Evolutionary conservation across 2,797 vertebrate species (phyloP).

Genomic region (Tragopan temminckii): DNA sequence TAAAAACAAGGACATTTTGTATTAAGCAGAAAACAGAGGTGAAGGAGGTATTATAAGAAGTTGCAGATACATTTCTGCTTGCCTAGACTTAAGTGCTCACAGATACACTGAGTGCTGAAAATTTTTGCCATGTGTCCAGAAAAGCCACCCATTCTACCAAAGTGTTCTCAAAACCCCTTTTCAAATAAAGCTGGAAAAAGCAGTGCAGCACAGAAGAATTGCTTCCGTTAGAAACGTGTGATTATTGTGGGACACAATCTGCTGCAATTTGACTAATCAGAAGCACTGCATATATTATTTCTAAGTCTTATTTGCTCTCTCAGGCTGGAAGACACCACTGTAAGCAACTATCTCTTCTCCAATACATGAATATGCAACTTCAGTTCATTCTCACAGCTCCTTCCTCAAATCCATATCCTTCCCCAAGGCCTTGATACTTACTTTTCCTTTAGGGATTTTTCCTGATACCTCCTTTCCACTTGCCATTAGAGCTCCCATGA

Average conservation of each 20-base stretch:
- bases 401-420: background rate
- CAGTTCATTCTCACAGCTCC: background rate
- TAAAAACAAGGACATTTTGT: background rate
- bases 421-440: slow-evolving; percentile 48
- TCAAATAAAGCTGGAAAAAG: background rate
- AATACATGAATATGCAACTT: background rate
- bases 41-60: background rate
- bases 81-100: background rate
- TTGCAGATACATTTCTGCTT: background rate
- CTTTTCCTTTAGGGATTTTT: slow-evolving; percentile 97
- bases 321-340: background rate
- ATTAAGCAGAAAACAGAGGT: background rate
- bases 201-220: background rate
- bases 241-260: background rate
- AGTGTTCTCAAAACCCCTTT: background rate
- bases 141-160: background rate
- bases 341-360: background rate
- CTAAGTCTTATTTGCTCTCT: background rate
- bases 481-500: slow-evolving; percentile 97
- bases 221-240: background rate
- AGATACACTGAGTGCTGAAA: background rate
- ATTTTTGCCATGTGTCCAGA: background rate
- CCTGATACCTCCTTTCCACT: slow-evolving; percentile 96
- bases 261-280: background rate
- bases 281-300: background rate